phyloP scores from a whole-genome alignment of 2,888 invertebrate genomes.

The Frankliniella fusca region DNA sequence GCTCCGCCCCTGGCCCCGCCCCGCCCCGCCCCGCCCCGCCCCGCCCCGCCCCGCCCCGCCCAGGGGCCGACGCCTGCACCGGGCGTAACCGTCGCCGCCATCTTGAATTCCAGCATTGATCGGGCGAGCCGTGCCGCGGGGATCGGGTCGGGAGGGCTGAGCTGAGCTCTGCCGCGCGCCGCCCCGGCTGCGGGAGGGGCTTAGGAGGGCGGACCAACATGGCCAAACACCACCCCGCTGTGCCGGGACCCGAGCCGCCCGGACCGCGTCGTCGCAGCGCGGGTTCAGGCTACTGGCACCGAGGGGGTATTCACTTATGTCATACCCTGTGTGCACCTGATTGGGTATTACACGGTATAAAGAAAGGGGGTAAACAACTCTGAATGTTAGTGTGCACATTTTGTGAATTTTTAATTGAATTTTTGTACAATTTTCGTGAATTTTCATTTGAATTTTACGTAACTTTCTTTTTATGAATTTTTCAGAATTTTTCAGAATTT shows the following conservation, averaged over 20 bases:
- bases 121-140: background rate
- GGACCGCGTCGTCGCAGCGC: no score
- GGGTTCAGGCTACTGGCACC: no score
- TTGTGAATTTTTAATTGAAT: no score
- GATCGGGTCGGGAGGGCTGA: background rate
- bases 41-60: constrained; percentile 36
- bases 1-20: background rate
- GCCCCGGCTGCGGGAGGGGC: background rate
- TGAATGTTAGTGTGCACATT: no score
- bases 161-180: background rate
- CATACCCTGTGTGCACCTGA: no score
- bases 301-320: no score
- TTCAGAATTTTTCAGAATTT: no score
- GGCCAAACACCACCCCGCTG: background rate
- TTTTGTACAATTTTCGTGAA: no score
- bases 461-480: no score
- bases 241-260: background rate
- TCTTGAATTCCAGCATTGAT: constrained; percentile 26
- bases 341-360: no score
- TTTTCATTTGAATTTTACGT: no score
- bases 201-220: background rate
- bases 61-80: constrained; percentile 36
- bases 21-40: background rate
- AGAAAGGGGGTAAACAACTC: no score
- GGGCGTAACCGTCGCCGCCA: constrained; percentile 37